Conservation (phyloP, 2,113 vertebrate species). For the Tachycineta bicolor region DNA sequence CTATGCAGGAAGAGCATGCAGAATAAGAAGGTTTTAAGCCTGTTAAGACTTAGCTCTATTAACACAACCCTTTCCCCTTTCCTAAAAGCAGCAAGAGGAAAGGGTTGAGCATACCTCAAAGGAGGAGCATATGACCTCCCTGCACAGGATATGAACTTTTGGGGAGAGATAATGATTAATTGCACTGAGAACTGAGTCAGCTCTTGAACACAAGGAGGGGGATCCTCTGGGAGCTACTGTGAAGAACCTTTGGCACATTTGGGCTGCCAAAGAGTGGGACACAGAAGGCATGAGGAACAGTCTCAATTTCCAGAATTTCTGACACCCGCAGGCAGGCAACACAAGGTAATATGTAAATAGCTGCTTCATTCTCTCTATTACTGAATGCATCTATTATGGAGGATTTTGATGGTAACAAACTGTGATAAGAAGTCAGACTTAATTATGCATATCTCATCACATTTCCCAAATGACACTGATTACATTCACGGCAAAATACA, state of each 20-base stretch:
- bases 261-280: conserved; percentile 1
- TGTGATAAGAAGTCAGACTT: conserved; percentile 65
- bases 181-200: neutral
- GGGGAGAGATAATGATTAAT: neutral
- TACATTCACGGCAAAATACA: conserved; percentile 50
- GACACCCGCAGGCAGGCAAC: conserved; percentile 15
- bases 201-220: neutral
- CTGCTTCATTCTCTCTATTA: conserved; percentile 9
- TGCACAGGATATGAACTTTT: neutral
- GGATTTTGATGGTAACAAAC: conserved; percentile 64
- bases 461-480: conserved; percentile 65
- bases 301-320: neutral
- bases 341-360: conserved; percentile 55
- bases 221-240: neutral
- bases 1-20: neutral
- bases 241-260: neutral
- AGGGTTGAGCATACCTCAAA: neutral
- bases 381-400: conserved; percentile 50
- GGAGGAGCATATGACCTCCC: neutral
- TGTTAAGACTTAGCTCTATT: neutral
- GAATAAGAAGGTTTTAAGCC: neutral
- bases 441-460: conserved; percentile 72
- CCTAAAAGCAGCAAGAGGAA: neutral
- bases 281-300: neutral
- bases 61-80: neutral